Evolutionary conservation across 2,888 invertebrate species (phyloP), one percentile per base, ranked within the genome.

Genomic region (Lasioglossum pauxillum): DNA sequence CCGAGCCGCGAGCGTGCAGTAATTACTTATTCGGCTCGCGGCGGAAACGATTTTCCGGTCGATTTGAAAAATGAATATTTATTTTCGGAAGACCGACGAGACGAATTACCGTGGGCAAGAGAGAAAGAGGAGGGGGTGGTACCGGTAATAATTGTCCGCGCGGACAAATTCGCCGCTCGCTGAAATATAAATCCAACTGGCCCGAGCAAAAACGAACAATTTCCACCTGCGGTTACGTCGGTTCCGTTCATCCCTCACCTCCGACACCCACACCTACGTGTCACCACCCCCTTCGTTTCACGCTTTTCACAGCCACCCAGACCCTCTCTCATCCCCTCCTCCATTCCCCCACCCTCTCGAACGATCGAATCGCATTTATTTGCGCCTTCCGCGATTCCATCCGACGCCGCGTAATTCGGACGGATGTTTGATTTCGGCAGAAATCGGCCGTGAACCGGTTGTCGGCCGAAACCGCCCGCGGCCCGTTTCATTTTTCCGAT

Each of bases 381-480:
- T 72, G 83, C 80, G 27, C 75, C 81, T 80, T 83, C 75, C 83
- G 75, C 83, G 80, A 75, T 72, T 71, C 75, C 60, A 72, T 75
- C 69, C 60, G 49, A 69, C 71, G 57, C 75, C 72, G 19, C 46
- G 80, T 80, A 80, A 83, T 72, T 41, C 60, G 60, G 71, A 72
- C 83, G 80, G 81, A 83, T 75, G 75, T 81, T 75, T 72, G 81
- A 83, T 83, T 72, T 78, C 71, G 78, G n/a, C 64, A 82, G 75
- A 82, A 84, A 84, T 84, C 82, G 78, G 38, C 35, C 60, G 78
- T 78, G 49, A 78, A 75, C 71, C 77, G 78, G 72, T 41, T 23
- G 60, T 49, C 60, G 71, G 46, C 80, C 60, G 75, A 72, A 64
- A 72, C 60, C 75, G 31, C 14, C 67, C 35, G 27, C 10, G 19